phyloP scores from a whole-genome alignment of 2,888 invertebrate genomes.

The Drosophila multiciliata region DNA sequence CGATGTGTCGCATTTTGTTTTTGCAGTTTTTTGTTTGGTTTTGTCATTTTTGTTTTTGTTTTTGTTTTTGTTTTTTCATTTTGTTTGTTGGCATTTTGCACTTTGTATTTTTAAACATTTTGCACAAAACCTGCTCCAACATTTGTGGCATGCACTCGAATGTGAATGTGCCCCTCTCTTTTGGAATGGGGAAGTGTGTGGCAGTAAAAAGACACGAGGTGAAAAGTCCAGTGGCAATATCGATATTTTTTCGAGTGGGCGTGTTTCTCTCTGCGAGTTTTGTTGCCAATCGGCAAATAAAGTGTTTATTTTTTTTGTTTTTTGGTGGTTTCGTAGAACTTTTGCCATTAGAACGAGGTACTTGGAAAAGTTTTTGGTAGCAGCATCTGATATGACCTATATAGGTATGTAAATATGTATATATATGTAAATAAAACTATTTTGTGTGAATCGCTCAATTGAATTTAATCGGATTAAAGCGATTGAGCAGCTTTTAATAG shows the following conservation, averaged over 20 bases:
- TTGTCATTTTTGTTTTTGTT: slow-evolving; percentile 41
- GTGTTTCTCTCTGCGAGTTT: slow-evolving; percentile 26
- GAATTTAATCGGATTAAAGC: slow-evolving; percentile 72
- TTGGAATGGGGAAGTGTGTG: slow-evolving; percentile 55
- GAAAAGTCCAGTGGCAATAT: slow-evolving; percentile 13
- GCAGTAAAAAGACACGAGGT: not conserved
- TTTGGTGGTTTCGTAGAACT: slow-evolving; percentile 30
- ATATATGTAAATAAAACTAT: slow-evolving; percentile 11
- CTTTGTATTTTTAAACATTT: slow-evolving; percentile 77
- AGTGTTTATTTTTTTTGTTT: slow-evolving; percentile 36
- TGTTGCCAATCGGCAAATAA: slow-evolving; percentile 50
- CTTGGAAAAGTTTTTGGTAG: slow-evolving; percentile 63
- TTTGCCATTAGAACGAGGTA: slow-evolving; percentile 60
- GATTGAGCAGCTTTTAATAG: slow-evolving; percentile 47
- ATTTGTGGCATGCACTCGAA: slow-evolving; percentile 65
- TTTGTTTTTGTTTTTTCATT: slow-evolving; percentile 49
- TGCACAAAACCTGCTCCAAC: slow-evolving; percentile 56
- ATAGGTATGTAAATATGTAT: slow-evolving; percentile 16
- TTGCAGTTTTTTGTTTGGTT: slow-evolving; percentile 30
- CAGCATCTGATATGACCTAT: slow-evolving; percentile 61
- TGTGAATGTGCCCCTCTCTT: slow-evolving; percentile 28
- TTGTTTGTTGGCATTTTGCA: slow-evolving; percentile 57
- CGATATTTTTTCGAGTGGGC: slow-evolving; percentile 43
- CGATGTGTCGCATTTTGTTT: slow-evolving; percentile 48
- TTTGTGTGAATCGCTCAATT: slow-evolving; percentile 63